Evolutionary conservation across 1,140 invertebrate genomes (phyloP), one percentile per base, ranked within the genome.

Genomic region (Platorchestia sp.): DNA sequence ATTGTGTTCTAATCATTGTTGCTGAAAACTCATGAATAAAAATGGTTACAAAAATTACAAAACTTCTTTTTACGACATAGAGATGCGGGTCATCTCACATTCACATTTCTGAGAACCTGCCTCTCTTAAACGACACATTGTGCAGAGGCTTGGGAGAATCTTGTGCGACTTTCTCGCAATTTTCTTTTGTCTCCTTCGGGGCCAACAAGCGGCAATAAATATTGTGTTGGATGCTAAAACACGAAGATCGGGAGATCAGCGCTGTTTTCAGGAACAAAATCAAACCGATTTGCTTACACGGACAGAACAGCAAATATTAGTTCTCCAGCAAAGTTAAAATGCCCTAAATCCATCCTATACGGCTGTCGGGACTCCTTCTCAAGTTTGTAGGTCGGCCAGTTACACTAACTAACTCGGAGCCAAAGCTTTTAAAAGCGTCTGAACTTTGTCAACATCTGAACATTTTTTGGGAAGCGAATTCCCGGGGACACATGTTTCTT

Each of bases 381-480:
- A 75, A 75, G 59, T 75, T 75, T 14, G 59, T 75, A 75, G 14
- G 1, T 75, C 27, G 59, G 59, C 59, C 59, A 75, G 59, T 75
- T 75, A 75, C 59, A 89, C 87, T 44, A 89, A 89, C 41, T 44
- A 44, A 44, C 87, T 89, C 42, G 87, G 36, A 42, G 87, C 41
- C n/a, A 89, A 89, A 89, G 87, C 41, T 43, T 44, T 42, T 42
- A 89, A 41, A 89, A 89, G 43, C 87, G 43, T 89, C 42, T 89
- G 87, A 89, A 89, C 41, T 89, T 89, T 89, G 87, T 89, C 87
- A 89, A 89, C 87, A 42, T 89, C 42, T 89, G n/a, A 89, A 36
- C 14, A 27, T 89, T 89, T 44, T 89, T 44, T 42, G 43, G 36
- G 16, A 7, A 41, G n/a, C 40, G 43, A 45, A 44, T 45, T 93